Evolutionary conservation across 2,888 invertebrate species (phyloP).

Genomic region (Zelleria hepariella): DNA sequence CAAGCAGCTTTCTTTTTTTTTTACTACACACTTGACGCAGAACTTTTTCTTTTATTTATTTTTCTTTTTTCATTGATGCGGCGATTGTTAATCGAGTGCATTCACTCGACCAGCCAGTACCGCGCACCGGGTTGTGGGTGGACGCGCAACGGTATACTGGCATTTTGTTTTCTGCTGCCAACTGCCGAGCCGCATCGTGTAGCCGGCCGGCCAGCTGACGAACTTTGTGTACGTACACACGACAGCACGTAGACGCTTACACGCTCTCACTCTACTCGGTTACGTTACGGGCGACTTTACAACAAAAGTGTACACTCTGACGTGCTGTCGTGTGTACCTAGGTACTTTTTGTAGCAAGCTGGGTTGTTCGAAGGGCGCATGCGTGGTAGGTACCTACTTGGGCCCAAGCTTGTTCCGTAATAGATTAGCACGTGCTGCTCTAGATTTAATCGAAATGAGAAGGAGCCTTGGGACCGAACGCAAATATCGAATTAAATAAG

Average conservation of each 20-base stretch:
- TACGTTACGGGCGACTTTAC: no score
- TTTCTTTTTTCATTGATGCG: neutral
- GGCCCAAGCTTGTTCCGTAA: neutral
- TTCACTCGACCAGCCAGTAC: slow-evolving; percentile 12
- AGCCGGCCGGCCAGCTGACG: neutral
- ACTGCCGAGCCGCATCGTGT: neutral
- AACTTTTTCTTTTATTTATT: neutral
- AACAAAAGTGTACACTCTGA: no score
- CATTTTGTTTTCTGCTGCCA: slow-evolving; percentile 6
- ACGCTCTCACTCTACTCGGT: no score
- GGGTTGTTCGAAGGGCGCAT: neutral
- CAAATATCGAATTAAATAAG: no score
- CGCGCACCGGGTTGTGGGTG: slow-evolving; percentile 36
- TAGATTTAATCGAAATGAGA: neutral
- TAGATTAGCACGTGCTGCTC: neutral
- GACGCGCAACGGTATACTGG: slow-evolving; percentile 51
- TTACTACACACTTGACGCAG: neutral
- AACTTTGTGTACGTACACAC: neutral
- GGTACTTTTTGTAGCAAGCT: neutral
- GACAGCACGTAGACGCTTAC: no score
- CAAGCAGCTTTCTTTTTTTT: no score
- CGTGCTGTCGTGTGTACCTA: no score
- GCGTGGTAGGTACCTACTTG: slow-evolving; percentile 10
- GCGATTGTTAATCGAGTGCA: slow-evolving; percentile 3
- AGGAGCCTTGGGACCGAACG: no score